Conservation (phyloP, 2,113 vertebrate species). For the Lathamus discolor region DNA sequence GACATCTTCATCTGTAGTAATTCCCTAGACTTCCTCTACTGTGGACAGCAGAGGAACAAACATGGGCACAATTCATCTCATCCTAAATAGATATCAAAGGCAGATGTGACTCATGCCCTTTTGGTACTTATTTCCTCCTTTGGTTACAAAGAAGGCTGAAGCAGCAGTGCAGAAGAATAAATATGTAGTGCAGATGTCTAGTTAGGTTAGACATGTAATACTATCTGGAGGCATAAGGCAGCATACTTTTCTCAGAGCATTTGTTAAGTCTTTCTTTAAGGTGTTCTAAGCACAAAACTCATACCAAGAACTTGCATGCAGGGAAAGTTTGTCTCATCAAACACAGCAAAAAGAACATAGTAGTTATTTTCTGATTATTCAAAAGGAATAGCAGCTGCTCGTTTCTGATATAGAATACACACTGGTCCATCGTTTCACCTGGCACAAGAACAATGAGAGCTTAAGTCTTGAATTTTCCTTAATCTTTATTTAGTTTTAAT, state of each 20-base stretch:
- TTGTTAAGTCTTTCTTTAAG: neutral
- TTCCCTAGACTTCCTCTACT: neutral
- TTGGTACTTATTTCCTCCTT: neutral
- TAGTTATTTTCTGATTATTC: neutral
- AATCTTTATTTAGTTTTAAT: slow-evolving; percentile 68
- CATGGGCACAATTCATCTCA: neutral
- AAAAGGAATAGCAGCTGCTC: slow-evolving; percentile 54
- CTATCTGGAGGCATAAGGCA: neutral
- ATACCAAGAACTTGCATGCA: neutral
- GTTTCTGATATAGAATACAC: slow-evolving; percentile 59
- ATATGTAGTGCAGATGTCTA: neutral
- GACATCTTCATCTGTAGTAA: neutral
- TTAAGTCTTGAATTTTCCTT: slow-evolving; percentile 51
- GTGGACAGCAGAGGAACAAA: neutral
- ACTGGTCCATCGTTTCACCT: slow-evolving; percentile 56
- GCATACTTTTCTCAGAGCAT: neutral
- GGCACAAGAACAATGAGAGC: slow-evolving; percentile 59
- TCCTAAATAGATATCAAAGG: neutral
- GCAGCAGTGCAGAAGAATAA: neutral
- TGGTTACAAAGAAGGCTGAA: rapidly evolving
- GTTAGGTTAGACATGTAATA: neutral
- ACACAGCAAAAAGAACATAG: neutral
- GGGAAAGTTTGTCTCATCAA: neutral
- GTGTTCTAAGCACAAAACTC: neutral
- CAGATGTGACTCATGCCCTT: neutral